Evolutionary conservation across 1,140 invertebrate species (phyloP).

Genomic region (Wiebesia pumilae): DNA sequence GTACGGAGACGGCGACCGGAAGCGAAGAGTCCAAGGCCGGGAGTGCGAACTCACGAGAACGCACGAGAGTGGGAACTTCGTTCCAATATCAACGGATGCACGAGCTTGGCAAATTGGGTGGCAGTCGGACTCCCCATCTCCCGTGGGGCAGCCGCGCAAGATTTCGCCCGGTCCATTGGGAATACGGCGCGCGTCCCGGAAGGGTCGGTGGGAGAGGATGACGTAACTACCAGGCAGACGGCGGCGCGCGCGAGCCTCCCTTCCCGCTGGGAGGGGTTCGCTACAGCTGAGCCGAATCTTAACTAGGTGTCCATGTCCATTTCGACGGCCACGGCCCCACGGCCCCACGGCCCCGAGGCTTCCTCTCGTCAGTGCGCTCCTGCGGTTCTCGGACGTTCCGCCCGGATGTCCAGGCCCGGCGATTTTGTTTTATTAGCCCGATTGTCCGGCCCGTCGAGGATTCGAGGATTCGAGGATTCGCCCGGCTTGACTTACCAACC

Average conservation of each 20-base stretch:
- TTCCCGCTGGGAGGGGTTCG: slow-evolving; percentile 48
- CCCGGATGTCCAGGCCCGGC: slow-evolving; percentile 41
- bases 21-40: no score
- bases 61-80: slow-evolving; percentile 1
- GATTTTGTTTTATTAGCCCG: slow-evolving; percentile 30
- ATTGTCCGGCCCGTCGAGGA: slow-evolving; percentile 16
- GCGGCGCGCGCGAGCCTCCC: slow-evolving; percentile 55
- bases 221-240: not conserved
- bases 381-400: slow-evolving; percentile 29
- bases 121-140: slow-evolving; percentile 4
- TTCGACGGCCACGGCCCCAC: slow-evolving; percentile 5
- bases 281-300: slow-evolving; percentile 69
- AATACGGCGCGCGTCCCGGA: slow-evolving; percentile 62
- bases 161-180: slow-evolving; percentile 66
- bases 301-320: slow-evolving; percentile 65
- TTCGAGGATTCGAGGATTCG: slow-evolving; percentile 2
- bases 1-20: no score
- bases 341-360: slow-evolving; percentile 1
- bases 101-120: slow-evolving; percentile 62
- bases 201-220: slow-evolving; percentile 33
- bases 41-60: not conserved
- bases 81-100: slow-evolving; percentile 53
- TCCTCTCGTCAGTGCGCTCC: not conserved
- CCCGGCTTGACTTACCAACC: not conserved
- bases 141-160: slow-evolving; percentile 58